Base-by-base conservation (phyloP, 2,888 invertebrate species). In the Phorcus lineatus region DNA sequence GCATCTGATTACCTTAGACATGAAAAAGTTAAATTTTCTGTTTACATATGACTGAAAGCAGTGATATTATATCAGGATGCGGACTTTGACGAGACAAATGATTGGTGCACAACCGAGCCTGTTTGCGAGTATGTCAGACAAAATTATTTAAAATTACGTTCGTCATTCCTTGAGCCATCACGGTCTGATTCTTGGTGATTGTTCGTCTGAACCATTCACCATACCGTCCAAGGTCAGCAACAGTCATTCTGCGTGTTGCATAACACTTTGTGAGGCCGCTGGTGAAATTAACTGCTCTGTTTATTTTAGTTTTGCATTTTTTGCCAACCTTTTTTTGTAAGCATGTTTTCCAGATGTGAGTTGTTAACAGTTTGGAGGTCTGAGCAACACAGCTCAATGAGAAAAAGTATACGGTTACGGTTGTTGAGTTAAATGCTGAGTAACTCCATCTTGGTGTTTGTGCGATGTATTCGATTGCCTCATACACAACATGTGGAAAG, bases 281-380 rank as follows among this genome's bases (percentile, higher is more conserved):
- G 36, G 70, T 70, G 62, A 62, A 70, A 70, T 70, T 70, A 70
- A 70, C 70, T 36, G 40, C 70, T 70, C 70, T 70, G 70, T 70
- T 31, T 70, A 70, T 70, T 70, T 70, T 70, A 70, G 70, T 24
- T 24, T 62, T 11, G 28, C 62, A 62, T 62, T 62, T 62, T 70
- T 40, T 67, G 28, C 11, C 40, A 40, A 36, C 7, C n/a, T 40
- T 70, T 19, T 67, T 70, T 70, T 19, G 36, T 6, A 28, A 70
- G 70, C 70, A 40, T 70, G 24, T 70, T 13, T 70, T 70, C 70
- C 70, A 70, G 70, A 70, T 70, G 70, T 70, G 70, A 19, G 70
- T 36, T 70, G 19, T 70, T 70, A n/a, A 70, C 28, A 70, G 70
- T 70, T 19, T 70, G 31, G 70, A 40, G n/a, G 28, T 24, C 6